Base-by-base conservation (phyloP, 2,113 vertebrate genomes). In the Seriola dumerili region DNA sequence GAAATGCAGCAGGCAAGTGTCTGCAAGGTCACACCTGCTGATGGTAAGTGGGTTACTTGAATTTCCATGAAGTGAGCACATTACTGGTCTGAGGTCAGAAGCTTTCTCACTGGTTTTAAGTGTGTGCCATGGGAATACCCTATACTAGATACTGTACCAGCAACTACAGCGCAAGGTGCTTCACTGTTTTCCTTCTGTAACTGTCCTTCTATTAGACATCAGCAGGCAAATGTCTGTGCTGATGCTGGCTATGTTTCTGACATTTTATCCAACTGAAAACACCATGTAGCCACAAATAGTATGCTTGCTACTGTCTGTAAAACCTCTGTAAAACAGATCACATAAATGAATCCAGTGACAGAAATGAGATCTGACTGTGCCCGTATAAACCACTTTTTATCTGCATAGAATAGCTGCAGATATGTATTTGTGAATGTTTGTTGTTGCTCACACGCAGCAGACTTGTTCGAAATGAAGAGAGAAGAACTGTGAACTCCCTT, bases 391-490 rank as follows among this genome's bases (percentile, higher is more conserved):
- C 57, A 46, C 29, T 44, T 67, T 72, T 61, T 44, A 76, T 79
- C 70, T 79, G 70, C 57, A 72, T 11, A 74, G 68, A 77, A 78
- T 38, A 71, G 40, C 78, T 81, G 36, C 23, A 46, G 34, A 17
- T 21, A 38, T 73, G 76, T 38, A 16, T 58, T 7, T 73, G 29
- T 67, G 42, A 4, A 52, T 72, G 34, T 14, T 80, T 85, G 75
- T 81, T 81, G 40, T 83, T 73, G 64, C 52, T 78, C 46, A 66
- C 64, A 63, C 75, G 55, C 76, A 66, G 13, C 42, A 84, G 85
- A 58, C 61, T 32, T 50, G 66, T 78, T 88, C 29, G 66, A 78
- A 90, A 91, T 75, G 67, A 82, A 76, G 32, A 75, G 16, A 72
- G 34, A 76, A 50, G 52, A 73, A 67, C 55, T 77, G 83, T 79